Percentiles rank a stretch among this genome's conserved stretches.
Evolutionary conservation across 2,797 vertebrate genomes (phyloP).

Genomic region (Anguilla marmorata): DNA sequence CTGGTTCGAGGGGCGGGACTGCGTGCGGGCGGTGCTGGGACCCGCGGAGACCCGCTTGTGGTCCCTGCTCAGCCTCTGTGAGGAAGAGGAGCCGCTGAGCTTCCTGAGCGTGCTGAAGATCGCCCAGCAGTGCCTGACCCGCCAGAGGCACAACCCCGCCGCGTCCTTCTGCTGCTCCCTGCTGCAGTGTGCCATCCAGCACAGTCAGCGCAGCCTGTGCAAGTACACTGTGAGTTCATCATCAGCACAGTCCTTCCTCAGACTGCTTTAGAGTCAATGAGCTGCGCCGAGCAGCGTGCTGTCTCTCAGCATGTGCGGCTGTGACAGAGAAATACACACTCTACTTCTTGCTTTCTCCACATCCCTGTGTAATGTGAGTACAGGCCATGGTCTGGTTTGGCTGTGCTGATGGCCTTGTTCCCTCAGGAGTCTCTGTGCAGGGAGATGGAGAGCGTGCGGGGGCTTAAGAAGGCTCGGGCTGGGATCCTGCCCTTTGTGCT

Average conservation of each 20-base stretch:
- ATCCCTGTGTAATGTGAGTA: not conserved
- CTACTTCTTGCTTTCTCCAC: not conserved
- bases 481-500: constrained; percentile 51
- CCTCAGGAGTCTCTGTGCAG: constrained; percentile 50
- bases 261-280: too few relatives aligned
- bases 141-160: constrained; percentile 27
- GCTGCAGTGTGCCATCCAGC: constrained; percentile 48
- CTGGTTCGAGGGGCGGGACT: constrained; percentile 29
- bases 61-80: constrained; percentile 51
- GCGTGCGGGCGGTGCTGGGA: constrained; percentile 39
- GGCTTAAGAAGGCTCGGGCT: constrained; percentile 42
- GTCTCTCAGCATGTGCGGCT: too few relatives aligned
- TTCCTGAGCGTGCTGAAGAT: constrained; percentile 53
- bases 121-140: constrained; percentile 42
- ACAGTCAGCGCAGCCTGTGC: constrained; percentile 57
- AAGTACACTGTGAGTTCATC: constrained; percentile 52
- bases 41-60: constrained; percentile 52
- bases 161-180: constrained; percentile 47
- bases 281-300: too few relatives aligned
- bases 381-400: not conserved
- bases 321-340: not conserved
- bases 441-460: constrained; percentile 51
- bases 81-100: constrained; percentile 38
- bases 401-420: not conserved
- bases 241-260: not conserved